Evolutionary conservation across 2,888 invertebrate species (phyloP), one percentile per base, ranked within the genome.

Genomic region (Stenodera caucasica): DNA sequence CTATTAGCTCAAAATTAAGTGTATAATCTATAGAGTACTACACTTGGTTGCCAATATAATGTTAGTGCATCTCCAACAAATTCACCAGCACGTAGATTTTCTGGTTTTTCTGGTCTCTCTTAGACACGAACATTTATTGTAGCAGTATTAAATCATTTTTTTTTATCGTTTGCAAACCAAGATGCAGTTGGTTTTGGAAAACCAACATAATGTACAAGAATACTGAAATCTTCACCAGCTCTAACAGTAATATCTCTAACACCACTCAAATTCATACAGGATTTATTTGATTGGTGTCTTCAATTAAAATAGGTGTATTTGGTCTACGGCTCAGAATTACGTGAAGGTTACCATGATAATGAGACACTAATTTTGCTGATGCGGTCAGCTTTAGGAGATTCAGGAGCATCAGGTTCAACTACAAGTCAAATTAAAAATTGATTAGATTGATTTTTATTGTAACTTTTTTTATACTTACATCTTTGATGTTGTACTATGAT

Each of bases 171-270:
- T 45, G 91, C 90, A 78, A 92, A 92, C 96, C 98, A 98, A 35
- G 91, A 87, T 0, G 97, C 96, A 2, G 90, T 92, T 6, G 99
- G 99, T 81, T 94, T 92, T 2, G 99, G 98, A 87, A 96, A 93
- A 67, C 96, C 97, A 71, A 92, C 88, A 81, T 94, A 98, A 3
- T 98, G 98, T 14, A 99, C 92, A 75, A 94, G 93, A 76, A 99
- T 96, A 70, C 93, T 92, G 84, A 99, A 98, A 80, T 97, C 96
- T 83, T 99, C 97, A 54, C 99, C 99, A 65, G 98, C 98, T 68
- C 94, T 89, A 2, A 99, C 97, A 4, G 94, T 92, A 73, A 99
- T 96, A 76, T 99, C 98, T 50, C 95, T 90, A 51, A 98, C 90
- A 56, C 91, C 94, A 49, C 94, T 90, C 67, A 97, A 86, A 77